These are phyloP conservation scores for Galleria mellonella DNA, from an alignment of 1,140 invertebrate genomes.

Conservation along the genomic window DNA sequence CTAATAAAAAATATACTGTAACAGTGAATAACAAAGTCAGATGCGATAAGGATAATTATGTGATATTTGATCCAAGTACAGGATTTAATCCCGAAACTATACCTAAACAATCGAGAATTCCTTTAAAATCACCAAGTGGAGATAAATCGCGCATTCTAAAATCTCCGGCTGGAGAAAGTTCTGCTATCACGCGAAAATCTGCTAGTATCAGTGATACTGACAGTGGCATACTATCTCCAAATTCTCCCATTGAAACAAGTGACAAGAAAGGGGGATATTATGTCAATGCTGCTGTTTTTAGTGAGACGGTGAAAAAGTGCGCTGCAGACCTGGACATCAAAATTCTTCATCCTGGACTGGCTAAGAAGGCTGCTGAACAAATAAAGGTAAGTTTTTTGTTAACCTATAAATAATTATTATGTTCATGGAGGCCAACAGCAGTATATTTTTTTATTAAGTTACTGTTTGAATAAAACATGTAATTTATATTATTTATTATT, in stretches of 20 bases:
- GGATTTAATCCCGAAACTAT: slow-evolving; percentile 50
- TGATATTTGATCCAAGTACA: slow-evolving; percentile 67
- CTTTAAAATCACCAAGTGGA: slow-evolving; percentile 28
- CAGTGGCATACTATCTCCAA: slow-evolving; percentile 76
- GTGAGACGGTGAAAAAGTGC: slow-evolving; percentile 45
- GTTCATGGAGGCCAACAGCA: no score
- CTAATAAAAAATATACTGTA: slow-evolving; percentile 73
- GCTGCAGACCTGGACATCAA: slow-evolving; percentile 47
- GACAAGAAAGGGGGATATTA: slow-evolving; percentile 43
- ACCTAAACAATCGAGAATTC: slow-evolving; percentile 27
- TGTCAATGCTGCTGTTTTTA: slow-evolving; percentile 58
- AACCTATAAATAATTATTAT: background rate
- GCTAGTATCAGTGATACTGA: slow-evolving; percentile 74
- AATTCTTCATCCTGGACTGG: slow-evolving; percentile 50
- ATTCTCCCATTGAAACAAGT: slow-evolving; percentile 69
- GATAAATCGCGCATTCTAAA: slow-evolving; percentile 52
- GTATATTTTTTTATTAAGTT: no score
- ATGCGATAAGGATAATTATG: slow-evolving; percentile 72
- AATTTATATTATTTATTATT: no score
- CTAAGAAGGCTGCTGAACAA: slow-evolving; percentile 63
- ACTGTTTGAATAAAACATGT: no score
- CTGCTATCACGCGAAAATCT: slow-evolving; percentile 31
- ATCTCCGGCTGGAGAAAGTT: slow-evolving; percentile 45
- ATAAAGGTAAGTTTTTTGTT: slow-evolving; percentile 51
- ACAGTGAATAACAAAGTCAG: slow-evolving; percentile 68